These are phyloP conservation scores for Volucella inflata DNA, from an alignment of 2,888 invertebrate genomes.

Conservation along the genomic window DNA sequence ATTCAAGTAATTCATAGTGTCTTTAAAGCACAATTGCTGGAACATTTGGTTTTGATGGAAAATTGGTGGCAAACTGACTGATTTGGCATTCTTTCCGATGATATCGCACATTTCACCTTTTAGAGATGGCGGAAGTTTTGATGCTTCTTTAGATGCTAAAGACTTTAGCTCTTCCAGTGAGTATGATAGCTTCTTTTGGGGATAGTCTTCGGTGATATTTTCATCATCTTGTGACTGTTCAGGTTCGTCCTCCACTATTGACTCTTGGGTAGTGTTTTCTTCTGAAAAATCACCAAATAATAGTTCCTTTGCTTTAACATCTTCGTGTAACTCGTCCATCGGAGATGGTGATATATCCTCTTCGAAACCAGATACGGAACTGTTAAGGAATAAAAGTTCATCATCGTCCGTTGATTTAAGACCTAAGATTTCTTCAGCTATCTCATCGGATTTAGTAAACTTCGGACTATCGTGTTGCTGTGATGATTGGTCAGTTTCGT, in stretches of 20 bases:
- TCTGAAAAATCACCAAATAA: slow-evolving; percentile 79
- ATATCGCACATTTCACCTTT: slow-evolving; percentile 31
- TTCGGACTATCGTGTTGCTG: slow-evolving; percentile 34
- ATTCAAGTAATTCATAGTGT: slow-evolving; percentile 79
- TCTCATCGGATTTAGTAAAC: slow-evolving; percentile 54
- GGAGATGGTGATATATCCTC: slow-evolving; percentile 76
- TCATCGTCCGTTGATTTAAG: slow-evolving; percentile 76
- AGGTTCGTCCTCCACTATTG: slow-evolving; percentile 4
- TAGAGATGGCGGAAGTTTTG: slow-evolving; percentile 42
- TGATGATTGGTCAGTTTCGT: slow-evolving; percentile 50
- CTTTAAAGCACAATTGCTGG: slow-evolving; percentile 80
- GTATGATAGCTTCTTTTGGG: slow-evolving; percentile 77
- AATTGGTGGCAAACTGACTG: neutral
- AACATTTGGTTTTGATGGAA: slow-evolving; percentile 76
- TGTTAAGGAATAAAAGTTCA: slow-evolving; percentile 80
- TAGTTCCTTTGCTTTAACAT: slow-evolving; percentile 73
- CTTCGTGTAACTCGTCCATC: slow-evolving; percentile 1
- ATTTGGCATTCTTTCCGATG: slow-evolving; percentile 54
- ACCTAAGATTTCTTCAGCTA: slow-evolving; percentile 48
- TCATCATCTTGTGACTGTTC: slow-evolving; percentile 16
- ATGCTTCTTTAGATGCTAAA: slow-evolving; percentile 74
- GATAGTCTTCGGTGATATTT: slow-evolving; percentile 24
- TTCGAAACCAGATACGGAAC: slow-evolving; percentile 80
- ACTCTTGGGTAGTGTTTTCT: slow-evolving; percentile 76
- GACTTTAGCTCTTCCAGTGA: slow-evolving; percentile 78